Percentiles rank a stretch among this genome's conserved stretches.
These are phyloP conservation scores for Tridacna gigas DNA, from an alignment of 2,888 invertebrate species.

Conservation along the genomic window DNA sequence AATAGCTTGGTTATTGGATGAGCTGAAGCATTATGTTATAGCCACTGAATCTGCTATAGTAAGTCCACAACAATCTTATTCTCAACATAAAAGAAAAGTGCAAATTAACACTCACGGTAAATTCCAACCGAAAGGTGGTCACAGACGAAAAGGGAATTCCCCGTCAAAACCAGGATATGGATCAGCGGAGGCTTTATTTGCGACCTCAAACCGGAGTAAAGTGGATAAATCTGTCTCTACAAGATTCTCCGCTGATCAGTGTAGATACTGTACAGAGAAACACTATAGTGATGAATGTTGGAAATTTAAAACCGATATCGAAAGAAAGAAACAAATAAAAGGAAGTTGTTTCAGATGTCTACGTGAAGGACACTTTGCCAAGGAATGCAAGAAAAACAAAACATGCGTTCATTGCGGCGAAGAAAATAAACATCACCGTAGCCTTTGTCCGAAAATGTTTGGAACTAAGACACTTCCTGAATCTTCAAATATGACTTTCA, in stretches of 20 bases:
- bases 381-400: constrained; percentile 20
- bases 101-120: neutral
- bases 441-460: constrained; percentile 24
- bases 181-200: neutral
- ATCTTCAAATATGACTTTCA: constrained; percentile 1
- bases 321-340: neutral
- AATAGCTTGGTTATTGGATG: neutral
- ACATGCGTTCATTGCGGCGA: constrained; percentile 27
- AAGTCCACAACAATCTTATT: neutral
- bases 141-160: neutral
- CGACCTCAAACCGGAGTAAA: neutral
- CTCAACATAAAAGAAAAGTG: neutral
- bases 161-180: neutral
- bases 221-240: neutral
- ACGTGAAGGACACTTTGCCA: constrained; percentile 17
- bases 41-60: constrained; percentile 10
- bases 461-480: neutral
- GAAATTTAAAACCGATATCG: constrained; percentile 3
- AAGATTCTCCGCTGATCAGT: neutral
- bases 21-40: neutral
- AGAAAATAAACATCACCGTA: constrained; percentile 14
- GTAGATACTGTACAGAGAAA: neutral
- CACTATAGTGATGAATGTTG: constrained; percentile 23
- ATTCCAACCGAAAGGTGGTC: neutral
- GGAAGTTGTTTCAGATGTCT: constrained; percentile 18